Evolutionary conservation across 2,888 invertebrate species (phyloP).

Genomic region (Epirrhoe alternata): DNA sequence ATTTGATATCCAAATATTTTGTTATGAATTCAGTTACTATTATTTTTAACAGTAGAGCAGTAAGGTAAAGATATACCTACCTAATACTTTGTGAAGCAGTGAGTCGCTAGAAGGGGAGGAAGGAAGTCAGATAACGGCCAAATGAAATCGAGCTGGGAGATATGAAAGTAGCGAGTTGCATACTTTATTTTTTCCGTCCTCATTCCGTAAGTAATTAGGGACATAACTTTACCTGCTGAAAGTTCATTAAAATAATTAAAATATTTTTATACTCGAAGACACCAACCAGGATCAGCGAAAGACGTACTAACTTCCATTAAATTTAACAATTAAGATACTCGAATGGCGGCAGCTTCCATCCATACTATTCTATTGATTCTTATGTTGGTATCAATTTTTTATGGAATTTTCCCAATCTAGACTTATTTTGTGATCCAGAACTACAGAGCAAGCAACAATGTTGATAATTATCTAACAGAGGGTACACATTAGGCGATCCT

Average conservation of each 20-base stretch:
- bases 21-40: not conserved
- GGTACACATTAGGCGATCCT: too few relatives aligned
- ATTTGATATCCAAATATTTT: constrained; percentile 19
- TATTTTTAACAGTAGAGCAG: not conserved
- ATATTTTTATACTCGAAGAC: constrained; percentile 29
- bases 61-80: not conserved
- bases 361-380: not conserved
- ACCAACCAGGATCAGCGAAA: constrained; percentile 36
- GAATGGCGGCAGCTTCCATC: not conserved
- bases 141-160: not conserved
- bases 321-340: constrained; percentile 40
- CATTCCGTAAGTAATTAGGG: constrained; percentile 4
- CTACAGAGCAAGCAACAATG: too few relatives aligned
- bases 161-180: not conserved
- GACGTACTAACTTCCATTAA: constrained; percentile 47
- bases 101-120: constrained; percentile 2
- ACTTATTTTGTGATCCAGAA: too few relatives aligned
- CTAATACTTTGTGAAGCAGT: not conserved
- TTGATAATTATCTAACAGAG: too few relatives aligned
- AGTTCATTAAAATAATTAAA: constrained; percentile 13
- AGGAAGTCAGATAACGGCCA: constrained; percentile 8
- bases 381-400: not conserved
- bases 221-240: not conserved
- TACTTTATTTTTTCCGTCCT: not conserved
- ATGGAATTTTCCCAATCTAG: too few relatives aligned